Conservation (phyloP, 2,797 vertebrate species). For the Lagodon rhomboides region DNA sequence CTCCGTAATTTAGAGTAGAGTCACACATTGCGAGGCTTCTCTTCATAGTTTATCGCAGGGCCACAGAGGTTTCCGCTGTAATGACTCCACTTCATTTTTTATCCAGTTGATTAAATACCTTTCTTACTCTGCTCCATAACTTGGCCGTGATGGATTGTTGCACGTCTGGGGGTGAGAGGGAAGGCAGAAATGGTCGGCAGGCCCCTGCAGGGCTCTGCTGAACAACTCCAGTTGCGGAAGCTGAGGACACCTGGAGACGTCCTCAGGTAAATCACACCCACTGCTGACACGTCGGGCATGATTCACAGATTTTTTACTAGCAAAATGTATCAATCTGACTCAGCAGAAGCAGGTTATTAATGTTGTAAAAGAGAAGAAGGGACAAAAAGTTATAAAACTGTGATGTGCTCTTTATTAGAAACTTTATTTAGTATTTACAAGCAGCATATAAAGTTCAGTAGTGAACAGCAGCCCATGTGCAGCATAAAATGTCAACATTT, state of each 20-base stretch:
- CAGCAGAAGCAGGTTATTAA: not conserved
- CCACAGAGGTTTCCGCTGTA: constrained; percentile 56
- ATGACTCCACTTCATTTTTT: constrained; percentile 34
- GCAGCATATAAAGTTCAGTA: not conserved
- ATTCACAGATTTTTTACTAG: not conserved
- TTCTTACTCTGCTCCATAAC: constrained; percentile 11
- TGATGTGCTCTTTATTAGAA: not conserved
- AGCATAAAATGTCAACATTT: no score
- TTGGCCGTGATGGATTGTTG: not conserved
- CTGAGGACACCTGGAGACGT: constrained; percentile 19
- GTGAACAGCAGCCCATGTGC: no score
- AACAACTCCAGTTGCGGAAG: not conserved
- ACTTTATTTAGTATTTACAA: not conserved
- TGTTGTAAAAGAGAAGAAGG: not conserved
- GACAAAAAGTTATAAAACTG: not conserved
- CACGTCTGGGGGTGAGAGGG: constrained; percentile 17
- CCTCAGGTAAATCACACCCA: constrained; percentile 12
- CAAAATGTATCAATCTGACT: not conserved
- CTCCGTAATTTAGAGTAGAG: constrained; percentile 33
- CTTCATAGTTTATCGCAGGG: constrained; percentile 59
- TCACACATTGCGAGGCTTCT: not conserved
- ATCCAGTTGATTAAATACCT: constrained; percentile 40
- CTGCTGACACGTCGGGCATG: not conserved
- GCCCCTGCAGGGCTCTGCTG: constrained; percentile 20
- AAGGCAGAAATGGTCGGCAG: not conserved